A percentile compares a stretch with the other conserved stretches of the same genome.
Conservation (phyloP, 2,797 vertebrate species). For the Adrianichthys oophorus region DNA sequence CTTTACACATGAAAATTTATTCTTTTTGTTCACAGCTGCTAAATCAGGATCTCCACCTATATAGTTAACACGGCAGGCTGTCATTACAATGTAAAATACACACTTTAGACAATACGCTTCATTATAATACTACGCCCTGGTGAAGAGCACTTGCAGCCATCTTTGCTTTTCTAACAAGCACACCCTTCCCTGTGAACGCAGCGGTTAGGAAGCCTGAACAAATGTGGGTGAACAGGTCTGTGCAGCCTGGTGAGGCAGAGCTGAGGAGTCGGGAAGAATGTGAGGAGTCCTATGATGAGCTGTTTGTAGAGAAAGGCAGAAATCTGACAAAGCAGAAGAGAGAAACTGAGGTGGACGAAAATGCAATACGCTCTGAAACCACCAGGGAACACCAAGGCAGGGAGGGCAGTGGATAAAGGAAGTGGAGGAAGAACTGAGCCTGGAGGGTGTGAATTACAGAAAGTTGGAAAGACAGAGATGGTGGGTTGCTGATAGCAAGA, state of each 20-base stretch:
- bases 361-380: constrained; percentile 42
- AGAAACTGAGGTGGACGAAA: constrained; percentile 23
- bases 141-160: constrained; percentile 12
- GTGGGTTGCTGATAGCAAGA: constrained; percentile 46
- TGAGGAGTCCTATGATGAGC: constrained; percentile 52
- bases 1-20: neutral
- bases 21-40: constrained; percentile 13
- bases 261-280: constrained; percentile 50
- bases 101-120: constrained; percentile 16
- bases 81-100: constrained; percentile 25
- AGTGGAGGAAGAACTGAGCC: constrained; percentile 35
- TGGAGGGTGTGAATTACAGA: constrained; percentile 36
- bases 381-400: constrained; percentile 17
- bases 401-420: constrained; percentile 35
- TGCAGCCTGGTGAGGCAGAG: constrained; percentile 22
- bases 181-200: neutral
- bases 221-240: constrained; percentile 17
- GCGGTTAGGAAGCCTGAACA: constrained; percentile 5
- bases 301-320: constrained; percentile 37
- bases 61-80: constrained; percentile 15
- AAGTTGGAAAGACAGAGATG: constrained; percentile 20
- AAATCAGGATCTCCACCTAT: constrained; percentile 14
- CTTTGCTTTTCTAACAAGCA: constrained; percentile 14
- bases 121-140: constrained; percentile 1
- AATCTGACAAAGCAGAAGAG: constrained; percentile 1